Base-by-base conservation (phyloP, 2,113 vertebrate species). In the Monarcha castaneiventris region DNA sequence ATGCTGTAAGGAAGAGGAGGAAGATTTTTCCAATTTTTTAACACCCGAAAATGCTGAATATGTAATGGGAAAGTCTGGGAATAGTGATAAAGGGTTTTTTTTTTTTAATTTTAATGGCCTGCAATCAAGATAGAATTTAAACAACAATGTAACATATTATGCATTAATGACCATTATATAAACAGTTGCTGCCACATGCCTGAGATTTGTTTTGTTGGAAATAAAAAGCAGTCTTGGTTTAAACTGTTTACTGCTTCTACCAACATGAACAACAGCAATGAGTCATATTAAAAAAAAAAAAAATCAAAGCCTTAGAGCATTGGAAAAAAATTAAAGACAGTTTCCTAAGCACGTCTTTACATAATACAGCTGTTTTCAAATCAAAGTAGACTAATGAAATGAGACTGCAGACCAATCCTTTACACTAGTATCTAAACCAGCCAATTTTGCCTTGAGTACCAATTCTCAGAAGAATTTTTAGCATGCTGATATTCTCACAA, bases 1-100 rank as follows among this genome's bases (percentile, higher is more conserved):
- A 99, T 98, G 76, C 99, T 99, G 80, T 27, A 69, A 44, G 84
- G 81, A 63, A 82, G 30, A 78, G 13, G 20, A 37, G 2, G 46
- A 73, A 33, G 23, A 74, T 63, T 90, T 83, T 88, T 21, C 5
- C 10, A 20, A 13, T 10, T 48, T 55, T 81, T 89, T 44, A 59
- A 58, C 30, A 78, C 4, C 35, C 75, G 29, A 78, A 95, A 96
- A 58, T 26, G 16, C 21, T 84, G 33, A 29, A 46, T 26, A n/a
- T 21, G 2, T 61, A 71, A 83, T 11, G 11, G 88, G 22, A 93
- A 73, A 83, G 21, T 72, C 21, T 63, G 10, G 5, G 18, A 73
- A 74, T 16, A 73, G 41, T 3, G 11, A 39, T 11, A 46, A 58
- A 63, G 4, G 16, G 9, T 35, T 2, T 43, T 1, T 2, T 39